A percentile compares a stretch with the other conserved stretches of the same genome.
Evolutionary conservation across 2,888 invertebrate genomes (phyloP).

Genomic region (Drepanosiphum platanoidis): DNA sequence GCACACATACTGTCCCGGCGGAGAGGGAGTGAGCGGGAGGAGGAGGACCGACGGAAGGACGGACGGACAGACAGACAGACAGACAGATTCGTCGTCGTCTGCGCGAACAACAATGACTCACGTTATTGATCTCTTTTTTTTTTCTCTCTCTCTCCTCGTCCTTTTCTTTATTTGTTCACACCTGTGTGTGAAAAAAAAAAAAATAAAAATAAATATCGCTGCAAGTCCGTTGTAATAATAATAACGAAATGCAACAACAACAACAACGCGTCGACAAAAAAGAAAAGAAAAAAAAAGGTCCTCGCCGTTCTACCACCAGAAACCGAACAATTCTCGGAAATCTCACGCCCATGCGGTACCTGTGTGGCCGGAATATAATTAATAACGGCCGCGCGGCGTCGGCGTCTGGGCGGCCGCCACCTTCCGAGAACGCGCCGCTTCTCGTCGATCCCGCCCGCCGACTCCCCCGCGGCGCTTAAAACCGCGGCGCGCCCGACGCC

Average conservation of each 20-base stretch:
- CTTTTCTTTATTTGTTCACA: neutral
- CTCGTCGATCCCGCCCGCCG: slow-evolving; percentile 16
- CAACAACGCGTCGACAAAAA: too few species aligned
- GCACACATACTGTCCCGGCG: neutral
- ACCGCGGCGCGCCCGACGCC: neutral
- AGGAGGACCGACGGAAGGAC: neutral
- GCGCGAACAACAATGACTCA: neutral
- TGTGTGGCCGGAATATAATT: slow-evolving; percentile 14
- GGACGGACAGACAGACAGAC: neutral
- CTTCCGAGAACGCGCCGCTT: slow-evolving; percentile 1
- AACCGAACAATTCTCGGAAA: slow-evolving; percentile 20
- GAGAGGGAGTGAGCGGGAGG: neutral
- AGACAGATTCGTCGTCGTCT: neutral
- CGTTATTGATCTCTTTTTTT: neutral
- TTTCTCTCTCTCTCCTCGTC: too few species aligned
- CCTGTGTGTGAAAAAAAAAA: too few species aligned
- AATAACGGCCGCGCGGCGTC: neutral
- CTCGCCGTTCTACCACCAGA: neutral
- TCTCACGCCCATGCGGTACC: neutral
- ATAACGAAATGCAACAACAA: too few species aligned
- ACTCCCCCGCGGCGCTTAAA: slow-evolving; percentile 11
- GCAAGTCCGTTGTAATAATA: too few species aligned
- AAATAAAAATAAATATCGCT: too few species aligned
- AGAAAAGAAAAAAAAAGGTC: too few species aligned
- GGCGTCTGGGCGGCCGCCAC: slow-evolving; percentile 3